These are phyloP conservation scores for Cervus canadensis DNA, from an alignment of 2,113 vertebrate species.

Conservation along the genomic window DNA sequence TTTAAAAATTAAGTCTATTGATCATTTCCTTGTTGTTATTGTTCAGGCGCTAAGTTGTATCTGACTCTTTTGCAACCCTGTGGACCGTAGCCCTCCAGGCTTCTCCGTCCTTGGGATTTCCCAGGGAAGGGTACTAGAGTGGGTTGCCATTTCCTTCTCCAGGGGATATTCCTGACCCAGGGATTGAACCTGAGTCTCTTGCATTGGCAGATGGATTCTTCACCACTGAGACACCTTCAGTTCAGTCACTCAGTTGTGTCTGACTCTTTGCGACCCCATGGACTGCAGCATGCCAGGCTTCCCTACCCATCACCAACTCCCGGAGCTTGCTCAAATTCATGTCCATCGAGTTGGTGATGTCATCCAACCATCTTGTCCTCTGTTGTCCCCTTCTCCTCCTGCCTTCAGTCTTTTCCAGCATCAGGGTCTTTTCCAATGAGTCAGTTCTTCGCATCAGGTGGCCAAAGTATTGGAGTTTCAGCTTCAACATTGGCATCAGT, in stretches of 20 bases:
- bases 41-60: not conserved
- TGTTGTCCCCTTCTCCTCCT: not conserved
- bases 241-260: not conserved
- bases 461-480: not conserved
- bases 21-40: not conserved
- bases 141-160: not conserved
- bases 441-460: not conserved
- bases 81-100: not conserved
- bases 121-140: not conserved
- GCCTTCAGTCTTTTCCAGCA: not conserved
- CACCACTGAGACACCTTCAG: not conserved
- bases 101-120: not conserved
- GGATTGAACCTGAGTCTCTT: not conserved
- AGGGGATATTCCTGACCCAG: not conserved
- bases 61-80: not conserved
- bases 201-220: not conserved
- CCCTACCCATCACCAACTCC: not conserved
- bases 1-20: not conserved
- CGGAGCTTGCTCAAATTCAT: not conserved
- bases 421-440: not conserved
- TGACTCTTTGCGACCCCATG: not conserved
- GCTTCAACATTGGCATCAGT: not conserved
- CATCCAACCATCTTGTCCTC: not conserved
- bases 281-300: not conserved
- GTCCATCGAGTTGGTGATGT: not conserved